Percentiles rank a stretch among this genome's conserved stretches.
These are phyloP conservation scores for Anolis sagrei DNA, from an alignment of 2,113 vertebrate species.

Conservation along the genomic window DNA sequence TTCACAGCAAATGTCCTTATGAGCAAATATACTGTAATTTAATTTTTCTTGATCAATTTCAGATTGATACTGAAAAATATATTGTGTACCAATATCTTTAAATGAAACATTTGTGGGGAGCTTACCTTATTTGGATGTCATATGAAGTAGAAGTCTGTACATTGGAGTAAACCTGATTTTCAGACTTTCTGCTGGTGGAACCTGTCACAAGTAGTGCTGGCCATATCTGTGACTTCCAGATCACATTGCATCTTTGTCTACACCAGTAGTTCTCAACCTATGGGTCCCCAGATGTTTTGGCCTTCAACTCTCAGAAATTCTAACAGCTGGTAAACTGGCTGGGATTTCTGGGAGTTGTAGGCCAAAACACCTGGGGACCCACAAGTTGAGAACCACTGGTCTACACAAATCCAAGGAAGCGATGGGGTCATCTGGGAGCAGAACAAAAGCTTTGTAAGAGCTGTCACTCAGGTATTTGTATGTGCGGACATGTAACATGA, in stretches of 20 bases:
- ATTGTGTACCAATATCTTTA: conserved; percentile 15
- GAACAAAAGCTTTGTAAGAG: neutral
- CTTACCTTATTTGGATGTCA: conserved; percentile 5
- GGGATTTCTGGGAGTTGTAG: too few relatives aligned
- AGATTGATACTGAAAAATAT: neutral
- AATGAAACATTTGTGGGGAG: neutral
- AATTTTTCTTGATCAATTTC: conserved; percentile 6
- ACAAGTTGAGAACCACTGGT: too few relatives aligned
- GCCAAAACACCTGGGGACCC: too few relatives aligned
- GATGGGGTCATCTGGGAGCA: neutral
- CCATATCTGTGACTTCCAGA: neutral
- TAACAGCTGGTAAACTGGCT: too few relatives aligned
- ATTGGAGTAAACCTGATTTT: conserved; percentile 5
- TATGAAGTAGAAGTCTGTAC: neutral
- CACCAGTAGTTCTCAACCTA: too few relatives aligned
- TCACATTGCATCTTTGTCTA: neutral
- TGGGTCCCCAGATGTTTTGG: too few relatives aligned
- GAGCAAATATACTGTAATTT: neutral
- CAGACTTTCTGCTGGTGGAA: neutral
- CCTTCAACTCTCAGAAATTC: too few relatives aligned
- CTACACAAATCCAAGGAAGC: neutral
- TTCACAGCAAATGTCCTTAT: neutral
- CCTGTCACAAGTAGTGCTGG: neutral
- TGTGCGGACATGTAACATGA: conserved; percentile 12
- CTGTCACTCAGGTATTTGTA: neutral